phyloP scores from a whole-genome alignment of 2,888 invertebrate genomes.

The Nemotelus pantherinus region DNA sequence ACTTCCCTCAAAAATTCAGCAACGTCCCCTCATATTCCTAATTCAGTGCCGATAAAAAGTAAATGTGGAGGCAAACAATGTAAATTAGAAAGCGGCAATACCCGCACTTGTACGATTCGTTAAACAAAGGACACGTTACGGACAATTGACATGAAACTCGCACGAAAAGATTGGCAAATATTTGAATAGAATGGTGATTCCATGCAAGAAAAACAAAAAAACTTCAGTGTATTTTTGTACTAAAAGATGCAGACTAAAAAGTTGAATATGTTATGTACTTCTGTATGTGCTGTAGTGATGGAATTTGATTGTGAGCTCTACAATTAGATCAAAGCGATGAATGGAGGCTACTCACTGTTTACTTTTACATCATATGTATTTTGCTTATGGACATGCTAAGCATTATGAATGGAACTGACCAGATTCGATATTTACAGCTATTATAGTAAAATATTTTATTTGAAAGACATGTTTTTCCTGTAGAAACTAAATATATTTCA shows the following conservation, averaged over 20 bases:
- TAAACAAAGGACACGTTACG: constrained; percentile 64
- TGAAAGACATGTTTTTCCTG: too few species aligned
- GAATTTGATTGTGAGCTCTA: too few species aligned
- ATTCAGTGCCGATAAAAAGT: constrained; percentile 22
- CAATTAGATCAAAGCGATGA: too few species aligned
- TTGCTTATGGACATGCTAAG: too few species aligned
- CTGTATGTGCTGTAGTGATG: background rate
- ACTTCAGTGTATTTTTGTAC: background rate
- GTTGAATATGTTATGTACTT: background rate
- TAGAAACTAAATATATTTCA: too few species aligned
- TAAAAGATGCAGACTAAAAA: background rate
- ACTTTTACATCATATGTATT: too few species aligned
- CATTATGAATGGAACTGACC: too few species aligned
- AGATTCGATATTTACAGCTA: too few species aligned
- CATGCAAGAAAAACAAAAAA: constrained; percentile 25
- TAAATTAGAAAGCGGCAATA: constrained; percentile 54
- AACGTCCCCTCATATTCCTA: constrained; percentile 6
- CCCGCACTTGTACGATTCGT: constrained; percentile 66
- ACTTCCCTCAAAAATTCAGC: too few species aligned
- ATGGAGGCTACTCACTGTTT: too few species aligned
- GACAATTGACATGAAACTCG: constrained; percentile 49
- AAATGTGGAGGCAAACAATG: constrained; percentile 46
- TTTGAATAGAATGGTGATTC: constrained; percentile 38
- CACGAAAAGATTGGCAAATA: constrained; percentile 48
- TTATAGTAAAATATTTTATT: too few species aligned